Evolutionary conservation across 2,888 invertebrate species (phyloP), one percentile per base, ranked within the genome.

Genomic region (Dexiosoma caninum): DNA sequence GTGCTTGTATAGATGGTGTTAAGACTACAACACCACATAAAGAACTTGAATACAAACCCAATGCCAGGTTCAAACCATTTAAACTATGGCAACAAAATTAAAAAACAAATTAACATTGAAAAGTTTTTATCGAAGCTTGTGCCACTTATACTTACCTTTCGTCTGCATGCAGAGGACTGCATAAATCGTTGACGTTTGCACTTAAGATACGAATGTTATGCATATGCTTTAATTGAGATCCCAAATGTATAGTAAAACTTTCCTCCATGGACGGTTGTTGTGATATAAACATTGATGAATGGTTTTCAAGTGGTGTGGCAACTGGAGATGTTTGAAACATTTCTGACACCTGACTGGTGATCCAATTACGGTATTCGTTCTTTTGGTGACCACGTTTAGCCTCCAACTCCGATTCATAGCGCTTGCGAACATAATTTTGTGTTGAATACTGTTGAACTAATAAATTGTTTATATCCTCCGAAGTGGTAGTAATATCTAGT

Each of bases 181-280:
- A 95, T 83, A 98, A 92, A 87, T 97, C 96, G 85, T 96, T 92
- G 12, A 95, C 93, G 90, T 96, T 94, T 19, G 95, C 95, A 75
- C 97, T 95, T 32, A 98, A 92, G 81, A 99, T 94, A 69, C 99
- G 92, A 81, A 99, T 95, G 90, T 99, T 99, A 90, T 99, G 98
- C 92, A 98, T 99, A 87, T 98, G 98, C 90, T 99, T 99, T 89
- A 99, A 93, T 91, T 99, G 99, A 4, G 98, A 97, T 60, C 99
- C 98, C 83, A 98, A 92, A 91, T 98, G 98, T 87, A 99, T 98
- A 19, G 98, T 99, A 90, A 98, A 99, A 90, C 97, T 98, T 91
- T 98, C 98, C 91, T 98, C 98, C 86, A 97, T 90, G 2, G 90
- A 90, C 0, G 90, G 90, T 78, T 88, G 89, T 76, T 90, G 90